Base-by-base conservation (phyloP, 2,888 invertebrate genomes). In the Mesodorylaimus sp. region DNA sequence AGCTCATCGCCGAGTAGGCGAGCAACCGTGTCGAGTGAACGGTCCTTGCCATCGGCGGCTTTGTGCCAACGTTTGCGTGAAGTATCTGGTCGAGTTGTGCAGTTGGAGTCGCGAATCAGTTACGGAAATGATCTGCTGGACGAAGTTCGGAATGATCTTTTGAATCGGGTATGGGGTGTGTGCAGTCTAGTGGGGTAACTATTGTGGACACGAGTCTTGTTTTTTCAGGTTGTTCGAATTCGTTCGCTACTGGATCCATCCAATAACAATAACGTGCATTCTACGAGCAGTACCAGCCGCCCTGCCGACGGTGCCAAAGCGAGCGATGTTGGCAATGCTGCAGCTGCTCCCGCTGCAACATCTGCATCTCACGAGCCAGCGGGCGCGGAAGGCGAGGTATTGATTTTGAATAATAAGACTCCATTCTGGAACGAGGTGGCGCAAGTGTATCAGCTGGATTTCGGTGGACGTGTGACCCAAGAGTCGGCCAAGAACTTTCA, bases 401-500 rank as follows among this genome's bases (percentile, higher is more conserved):
- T 89, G 61, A 87, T 93, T 84, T 55, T 60, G 52, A 88, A 91
- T 71, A 97, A 97, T 71, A 95, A 97, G 70, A 80, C 81, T 7
- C 89, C 89, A 16, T 81, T 89, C 78, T 97, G 97, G 97, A 97
- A 97, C 69, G 95, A 97, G 71, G 85, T 84, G 70, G 89, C 87
- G 66, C 95, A 97, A 70, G 95, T 97, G 16, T 97, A 95, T 72
- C 95, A 95, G 67, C 75, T 97, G 42, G 97, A 97, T 73, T 97
- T 97, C 72, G 95, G 95, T 2, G 97, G 97, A 13, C 75, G 97
- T 57, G 97, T 97, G 52, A 97, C 95, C 2, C 95, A 95, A 70
- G 95, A 97, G 69, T 93, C 91, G 41, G 95, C 95, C 19, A 97
- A 97, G 72, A 97, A 97, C 73, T 97, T 97, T 70, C 95, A 97